Evolutionary conservation across 2,888 invertebrate species (phyloP).

Genomic region (Tetranychus truncatus): DNA sequence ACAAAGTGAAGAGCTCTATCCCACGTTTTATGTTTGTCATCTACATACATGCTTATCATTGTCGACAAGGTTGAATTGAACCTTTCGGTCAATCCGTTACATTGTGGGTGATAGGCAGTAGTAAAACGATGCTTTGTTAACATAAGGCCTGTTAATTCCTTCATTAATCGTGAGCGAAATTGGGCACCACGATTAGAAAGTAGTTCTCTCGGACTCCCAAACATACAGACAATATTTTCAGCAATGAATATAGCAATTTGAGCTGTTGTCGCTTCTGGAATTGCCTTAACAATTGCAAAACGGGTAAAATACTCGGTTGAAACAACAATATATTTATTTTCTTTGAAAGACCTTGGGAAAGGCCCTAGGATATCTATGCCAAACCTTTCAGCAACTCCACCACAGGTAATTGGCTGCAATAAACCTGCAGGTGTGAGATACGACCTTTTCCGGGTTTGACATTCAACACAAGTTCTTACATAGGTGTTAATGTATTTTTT

Average conservation of each 20-base stretch:
- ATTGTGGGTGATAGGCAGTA: constrained; percentile 23
- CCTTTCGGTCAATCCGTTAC: constrained; percentile 24
- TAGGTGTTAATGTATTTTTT: constrained; percentile 11
- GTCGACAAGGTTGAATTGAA: constrained; percentile 23
- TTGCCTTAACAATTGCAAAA: constrained; percentile 22
- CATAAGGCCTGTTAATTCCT: background rate
- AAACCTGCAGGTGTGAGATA: constrained; percentile 8
- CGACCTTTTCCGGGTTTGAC: constrained; percentile 18
- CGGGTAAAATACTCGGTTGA: constrained; percentile 23
- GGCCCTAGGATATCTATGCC: constrained; percentile 23
- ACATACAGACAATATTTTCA: constrained; percentile 23
- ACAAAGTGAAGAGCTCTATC: constrained; percentile 22
- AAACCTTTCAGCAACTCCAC: constrained; percentile 12
- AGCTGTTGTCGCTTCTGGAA: constrained; percentile 21
- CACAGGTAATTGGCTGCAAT: constrained; percentile 14
- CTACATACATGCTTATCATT: constrained; percentile 24
- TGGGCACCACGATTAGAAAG: constrained; percentile 22
- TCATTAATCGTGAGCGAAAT: constrained; percentile 9
- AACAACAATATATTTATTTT: constrained; percentile 24
- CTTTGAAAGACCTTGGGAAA: constrained; percentile 18
- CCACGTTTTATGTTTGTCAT: constrained; percentile 24
- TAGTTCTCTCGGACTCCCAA: constrained; percentile 22
- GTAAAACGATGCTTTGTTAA: constrained; percentile 21
- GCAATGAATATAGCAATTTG: constrained; percentile 22
- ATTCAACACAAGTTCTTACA: constrained; percentile 3